Evolutionary conservation across 2,113 vertebrate species (phyloP).

Genomic region (Bubo bubo): DNA sequence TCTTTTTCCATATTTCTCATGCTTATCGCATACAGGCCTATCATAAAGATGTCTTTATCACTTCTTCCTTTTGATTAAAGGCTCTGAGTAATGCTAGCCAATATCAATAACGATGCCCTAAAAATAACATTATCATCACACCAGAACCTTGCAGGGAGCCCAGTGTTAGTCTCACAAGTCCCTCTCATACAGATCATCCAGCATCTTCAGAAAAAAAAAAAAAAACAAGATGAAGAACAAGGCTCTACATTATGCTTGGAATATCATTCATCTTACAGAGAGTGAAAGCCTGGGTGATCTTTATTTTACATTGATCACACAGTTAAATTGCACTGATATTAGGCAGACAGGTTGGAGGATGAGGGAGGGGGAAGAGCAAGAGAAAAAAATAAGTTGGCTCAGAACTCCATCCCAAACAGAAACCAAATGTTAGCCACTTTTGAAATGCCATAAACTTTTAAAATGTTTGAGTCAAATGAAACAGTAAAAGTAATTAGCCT

Average conservation of each 20-base stretch:
- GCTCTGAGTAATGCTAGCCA: slow-evolving; percentile 39
- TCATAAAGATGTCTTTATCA: slow-evolving; percentile 57
- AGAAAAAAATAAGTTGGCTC: background rate
- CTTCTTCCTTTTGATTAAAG: slow-evolving; percentile 64
- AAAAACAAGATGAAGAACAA: background rate
- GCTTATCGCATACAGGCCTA: slow-evolving; percentile 51
- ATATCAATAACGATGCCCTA: slow-evolving; percentile 14
- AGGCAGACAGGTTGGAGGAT: background rate
- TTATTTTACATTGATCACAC: background rate
- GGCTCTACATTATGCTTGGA: background rate
- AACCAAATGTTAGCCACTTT: slow-evolving; percentile 13
- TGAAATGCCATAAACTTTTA: background rate
- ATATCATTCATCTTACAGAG: background rate
- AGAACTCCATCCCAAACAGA: background rate
- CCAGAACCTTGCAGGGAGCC: background rate
- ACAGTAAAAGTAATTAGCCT: background rate
- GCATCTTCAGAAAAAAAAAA: background rate
- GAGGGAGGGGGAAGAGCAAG: background rate
- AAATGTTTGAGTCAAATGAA: background rate
- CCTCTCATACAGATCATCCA: background rate
- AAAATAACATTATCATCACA: slow-evolving; percentile 44
- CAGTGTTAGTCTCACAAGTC: background rate
- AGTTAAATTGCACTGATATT: background rate
- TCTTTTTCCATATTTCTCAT: slow-evolving; percentile 73
- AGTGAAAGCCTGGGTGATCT: background rate